A percentile compares a stretch with the other conserved stretches of the same genome.
phyloP scores from a whole-genome alignment of 1,140 invertebrate species.

The Caenorhabditis latens region DNA sequence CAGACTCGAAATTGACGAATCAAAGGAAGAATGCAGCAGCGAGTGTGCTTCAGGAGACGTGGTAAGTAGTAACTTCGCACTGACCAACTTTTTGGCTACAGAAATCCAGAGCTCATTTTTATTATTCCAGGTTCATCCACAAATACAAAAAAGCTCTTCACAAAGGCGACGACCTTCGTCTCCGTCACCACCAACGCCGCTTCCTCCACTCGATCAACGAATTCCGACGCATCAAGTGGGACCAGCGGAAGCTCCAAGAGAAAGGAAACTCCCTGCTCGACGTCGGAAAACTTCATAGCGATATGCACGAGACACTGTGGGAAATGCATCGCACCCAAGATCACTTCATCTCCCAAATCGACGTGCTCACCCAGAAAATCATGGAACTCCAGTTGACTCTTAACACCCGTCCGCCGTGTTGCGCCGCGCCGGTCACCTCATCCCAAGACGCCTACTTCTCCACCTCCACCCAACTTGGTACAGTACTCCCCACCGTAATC shows the following conservation, averaged over 20 bases:
- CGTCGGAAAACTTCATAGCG: constrained; percentile 77
- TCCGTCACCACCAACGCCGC: constrained; percentile 76
- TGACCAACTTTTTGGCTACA: too few species aligned
- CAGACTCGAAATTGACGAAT: constrained; percentile 78
- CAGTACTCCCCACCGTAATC: not conserved
- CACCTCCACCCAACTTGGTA: not conserved
- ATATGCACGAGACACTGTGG: constrained; percentile 78
- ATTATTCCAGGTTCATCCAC: constrained; percentile 74
- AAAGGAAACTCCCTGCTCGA: constrained; percentile 77
- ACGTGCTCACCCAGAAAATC: constrained; percentile 68
- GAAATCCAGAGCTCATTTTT: too few species aligned
- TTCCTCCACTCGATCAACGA: constrained; percentile 77
- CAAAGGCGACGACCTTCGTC: constrained; percentile 76
- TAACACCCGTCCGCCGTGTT: constrained; percentile 18
- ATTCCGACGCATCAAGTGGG: constrained; percentile 77
- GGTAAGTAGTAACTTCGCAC: constrained; percentile 70
- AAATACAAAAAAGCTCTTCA: constrained; percentile 73
- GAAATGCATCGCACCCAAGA: constrained; percentile 78
- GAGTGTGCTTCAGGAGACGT: constrained; percentile 80
- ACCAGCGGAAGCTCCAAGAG: constrained; percentile 77
- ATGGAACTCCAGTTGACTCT: constrained; percentile 60
- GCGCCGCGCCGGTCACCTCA: constrained; percentile 78
- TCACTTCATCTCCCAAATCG: constrained; percentile 76
- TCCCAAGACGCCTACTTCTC: not conserved
- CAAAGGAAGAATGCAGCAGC: constrained; percentile 81